Evolutionary conservation across 2,113 vertebrate species (phyloP).

Genomic region (Platichthys flesus): DNA sequence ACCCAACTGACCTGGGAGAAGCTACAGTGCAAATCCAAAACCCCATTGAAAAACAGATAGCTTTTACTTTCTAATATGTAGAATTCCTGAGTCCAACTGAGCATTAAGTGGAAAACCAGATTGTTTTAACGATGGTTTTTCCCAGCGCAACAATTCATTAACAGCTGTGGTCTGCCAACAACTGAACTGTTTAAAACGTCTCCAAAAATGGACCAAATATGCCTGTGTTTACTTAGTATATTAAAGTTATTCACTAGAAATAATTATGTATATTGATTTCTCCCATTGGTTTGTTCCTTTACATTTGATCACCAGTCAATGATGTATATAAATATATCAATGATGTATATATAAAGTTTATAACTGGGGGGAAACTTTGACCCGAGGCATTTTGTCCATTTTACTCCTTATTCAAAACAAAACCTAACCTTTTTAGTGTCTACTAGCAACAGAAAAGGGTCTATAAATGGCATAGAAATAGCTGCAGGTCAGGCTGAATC

Average conservation of each 20-base stretch:
- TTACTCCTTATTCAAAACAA: too few species aligned
- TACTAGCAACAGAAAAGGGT: conserved; percentile 16
- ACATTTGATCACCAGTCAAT: too few species aligned
- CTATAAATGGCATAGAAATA: conserved; percentile 18
- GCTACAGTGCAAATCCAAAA: neutral
- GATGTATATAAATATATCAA: too few species aligned
- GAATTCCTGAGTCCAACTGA: neutral
- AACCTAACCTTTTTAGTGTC: conserved; percentile 4
- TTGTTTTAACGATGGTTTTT: conserved; percentile 8
- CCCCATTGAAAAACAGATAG: too few species aligned
- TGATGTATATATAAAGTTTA: too few species aligned
- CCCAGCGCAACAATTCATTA: conserved; percentile 1
- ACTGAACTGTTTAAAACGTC: neutral
- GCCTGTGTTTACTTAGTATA: neutral
- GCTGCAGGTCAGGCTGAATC: conserved; percentile 32
- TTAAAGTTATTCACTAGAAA: too few species aligned
- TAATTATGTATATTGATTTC: too few species aligned
- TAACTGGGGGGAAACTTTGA: too few species aligned
- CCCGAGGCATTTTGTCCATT: too few species aligned
- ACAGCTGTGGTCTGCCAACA: neutral
- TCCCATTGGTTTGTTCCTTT: too few species aligned
- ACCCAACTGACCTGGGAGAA: neutral
- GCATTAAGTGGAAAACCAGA: neutral
- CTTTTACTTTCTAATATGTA: neutral
- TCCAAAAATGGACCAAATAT: too few species aligned